phyloP scores from a whole-genome alignment of 1,140 invertebrate genomes.

The Conopomorpha cramerella region DNA sequence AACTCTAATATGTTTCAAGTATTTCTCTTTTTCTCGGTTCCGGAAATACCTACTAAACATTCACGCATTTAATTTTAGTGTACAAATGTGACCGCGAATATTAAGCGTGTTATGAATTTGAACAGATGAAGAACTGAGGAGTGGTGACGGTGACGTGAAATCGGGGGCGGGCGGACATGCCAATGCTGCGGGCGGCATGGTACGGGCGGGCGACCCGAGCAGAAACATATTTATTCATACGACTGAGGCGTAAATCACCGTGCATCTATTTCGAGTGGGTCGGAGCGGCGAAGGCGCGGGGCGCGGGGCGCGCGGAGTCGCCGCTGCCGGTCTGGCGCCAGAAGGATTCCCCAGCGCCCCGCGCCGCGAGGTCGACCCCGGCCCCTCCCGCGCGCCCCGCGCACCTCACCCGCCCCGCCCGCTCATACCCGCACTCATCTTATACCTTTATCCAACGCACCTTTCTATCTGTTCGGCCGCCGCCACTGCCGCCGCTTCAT shows the following conservation, averaged over 20 bases:
- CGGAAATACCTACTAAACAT: no score
- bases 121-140: no score
- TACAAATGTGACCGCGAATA: no score
- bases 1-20: no score
- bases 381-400: constrained; percentile 30
- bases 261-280: constrained; percentile 54
- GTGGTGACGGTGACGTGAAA: no score
- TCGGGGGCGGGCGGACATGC: constrained; percentile 48
- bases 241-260: constrained; percentile 54
- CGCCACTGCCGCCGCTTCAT: neutral
- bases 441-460: neutral
- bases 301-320: constrained; percentile 41
- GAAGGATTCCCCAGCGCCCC: constrained; percentile 59
- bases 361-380: constrained; percentile 18
- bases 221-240: constrained; percentile 54
- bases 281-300: constrained; percentile 20
- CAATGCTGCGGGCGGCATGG: constrained; percentile 20
- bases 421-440: no score
- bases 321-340: constrained; percentile 57
- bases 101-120: no score
- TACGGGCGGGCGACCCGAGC: constrained; percentile 33
- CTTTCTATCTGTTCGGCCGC: neutral
- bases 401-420: constrained; percentile 12
- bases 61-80: no score
- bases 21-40: no score